phyloP scores from a whole-genome alignment of 2,113 vertebrate genomes.

The Coturnix japonica region DNA sequence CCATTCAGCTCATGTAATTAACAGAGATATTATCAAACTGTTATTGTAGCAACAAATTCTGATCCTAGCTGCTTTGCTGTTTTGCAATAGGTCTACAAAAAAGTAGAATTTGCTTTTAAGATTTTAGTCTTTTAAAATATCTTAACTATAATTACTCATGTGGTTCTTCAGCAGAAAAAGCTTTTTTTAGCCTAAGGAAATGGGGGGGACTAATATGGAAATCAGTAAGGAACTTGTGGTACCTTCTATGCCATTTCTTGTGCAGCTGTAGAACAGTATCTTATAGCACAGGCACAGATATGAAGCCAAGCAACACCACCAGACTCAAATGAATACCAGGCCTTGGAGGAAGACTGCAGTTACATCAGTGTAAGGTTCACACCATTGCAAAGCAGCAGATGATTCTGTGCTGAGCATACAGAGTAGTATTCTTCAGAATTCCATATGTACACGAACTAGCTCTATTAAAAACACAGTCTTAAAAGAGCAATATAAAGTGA shows the following conservation, averaged over 20 bases:
- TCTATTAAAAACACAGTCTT: background rate
- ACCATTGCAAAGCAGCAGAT: background rate
- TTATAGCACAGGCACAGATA: background rate
- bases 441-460: background rate
- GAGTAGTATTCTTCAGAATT: background rate
- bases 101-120: background rate
- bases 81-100: background rate
- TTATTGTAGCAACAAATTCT: background rate
- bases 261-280: background rate
- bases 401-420: background rate
- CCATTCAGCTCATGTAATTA: background rate
- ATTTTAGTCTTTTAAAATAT: background rate
- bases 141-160: background rate
- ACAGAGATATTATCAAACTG: background rate
- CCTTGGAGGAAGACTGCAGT: background rate
- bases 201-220: background rate
- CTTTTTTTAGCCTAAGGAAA: background rate
- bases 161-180: background rate
- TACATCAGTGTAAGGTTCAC: background rate
- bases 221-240: background rate
- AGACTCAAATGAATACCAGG: background rate
- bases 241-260: background rate
- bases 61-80: background rate
- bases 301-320: background rate
- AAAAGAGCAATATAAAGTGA: background rate